Base-by-base conservation (phyloP, 30 jellyfish, hydroid and myxozoan genomes). In the Morbakka virulenta region DNA sequence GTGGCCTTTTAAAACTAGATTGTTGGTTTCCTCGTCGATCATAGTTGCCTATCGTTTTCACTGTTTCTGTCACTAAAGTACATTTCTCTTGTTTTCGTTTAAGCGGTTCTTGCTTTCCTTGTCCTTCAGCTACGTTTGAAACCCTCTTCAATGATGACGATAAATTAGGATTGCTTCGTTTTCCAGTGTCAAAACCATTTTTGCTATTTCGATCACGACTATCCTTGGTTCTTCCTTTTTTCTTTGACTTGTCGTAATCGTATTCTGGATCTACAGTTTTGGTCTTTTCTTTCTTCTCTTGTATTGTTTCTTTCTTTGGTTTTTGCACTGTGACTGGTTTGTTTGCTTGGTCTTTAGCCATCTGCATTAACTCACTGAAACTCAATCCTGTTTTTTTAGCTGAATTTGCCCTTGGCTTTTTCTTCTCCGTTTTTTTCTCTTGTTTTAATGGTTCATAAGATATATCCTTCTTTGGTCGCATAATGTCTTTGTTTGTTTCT, bases 331-430 rank as follows among this genome's bases (percentile, higher is more conserved):
- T 30, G 26, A 28, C 61, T 33, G 86, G 94, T 47, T 69, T 82
- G 51, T 82, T 79, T 30, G 80, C 76, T 33, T 82, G 94, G 32
- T 34, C 66, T 57, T 86, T 57, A 6, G 99, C 99, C 2, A 92
- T 53, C 30, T 67, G 68, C 91, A 86, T 80, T 4, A 92, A 72
- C 11, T 92, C 95, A 9, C 74, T 67, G 62, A 92, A 92, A 61
- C 91, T 83, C 49, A 87, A 69, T 13, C 91, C 80, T 35, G 72
- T 33, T 28, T 52, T 64, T 50, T 66, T 28, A n/a, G 77, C 23
- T 20, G 77, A 17, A 65, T 28, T 22, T 28, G 9, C 17, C 57
- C 17, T 41, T 6, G 57, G 17, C 9, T 41, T 9, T 17, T 41
- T 41, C 17, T 41, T 9, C 17, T 9, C 9, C 9, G 57, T 17